Base-by-base conservation (phyloP, 2,113 vertebrate species). In the Semnornis frantzii region DNA sequence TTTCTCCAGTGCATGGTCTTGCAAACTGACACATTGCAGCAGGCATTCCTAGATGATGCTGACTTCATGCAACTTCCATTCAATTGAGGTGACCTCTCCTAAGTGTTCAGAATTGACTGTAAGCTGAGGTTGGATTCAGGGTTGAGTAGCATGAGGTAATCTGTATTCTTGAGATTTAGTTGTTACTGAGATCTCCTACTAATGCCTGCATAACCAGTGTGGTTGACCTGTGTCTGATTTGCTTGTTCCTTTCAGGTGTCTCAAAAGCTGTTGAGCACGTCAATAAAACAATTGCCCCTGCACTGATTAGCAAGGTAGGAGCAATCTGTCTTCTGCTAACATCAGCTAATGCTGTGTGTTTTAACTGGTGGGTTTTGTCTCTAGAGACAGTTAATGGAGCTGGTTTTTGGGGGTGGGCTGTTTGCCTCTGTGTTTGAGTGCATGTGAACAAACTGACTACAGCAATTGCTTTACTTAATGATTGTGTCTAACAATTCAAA, bases 261-360 rank as follows among this genome's bases (percentile, higher is more conserved):
- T 98, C 98, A 98, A 99, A 99, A 98, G 99, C 99, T 97, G 99
- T 99, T 99, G 98, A 99, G 95, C 98, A 99, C 99, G 97, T 99
- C 99, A 99, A 99, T 99, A 99, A 99, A 98, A 98, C 98, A 96
- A 99, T 99, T 98, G 99, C 99, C 92, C 99, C 99, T 98, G 98
- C 98, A 98, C 98, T 99, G 98, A 89, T 99, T 98, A 98, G 98
- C 97, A 98, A 99, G 99, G 99, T 99, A 99, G 98, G 99, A 98
- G 98, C 96, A 97, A 96, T 97, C 95, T 94, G 98, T 98, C 91
- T 97, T 97, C 96, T 95, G 97, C 97, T 98, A 97, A 98, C 97
- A 87, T 46, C 25, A 46, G 71, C 77, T 58, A 14, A 42, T 83
- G 71, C 80, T 79, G 74, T 9, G 8, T n/a, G 39, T 44, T 71